Evolutionary conservation across 2,888 invertebrate species (phyloP).

Genomic region (Eilema caniola): DNA sequence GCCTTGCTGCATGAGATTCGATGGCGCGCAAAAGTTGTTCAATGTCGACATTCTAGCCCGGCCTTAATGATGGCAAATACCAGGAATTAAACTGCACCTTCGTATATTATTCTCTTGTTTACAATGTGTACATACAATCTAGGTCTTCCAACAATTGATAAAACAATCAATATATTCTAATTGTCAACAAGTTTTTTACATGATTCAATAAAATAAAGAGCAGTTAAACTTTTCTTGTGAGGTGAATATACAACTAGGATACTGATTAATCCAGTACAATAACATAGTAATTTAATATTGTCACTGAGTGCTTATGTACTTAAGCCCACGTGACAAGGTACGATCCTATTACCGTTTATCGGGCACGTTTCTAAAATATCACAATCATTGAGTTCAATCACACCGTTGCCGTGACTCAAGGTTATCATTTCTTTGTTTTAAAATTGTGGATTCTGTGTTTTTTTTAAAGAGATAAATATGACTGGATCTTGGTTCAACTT

Average conservation of each 20-base stretch:
- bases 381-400: no score
- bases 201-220: not conserved
- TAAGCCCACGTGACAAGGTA: no score
- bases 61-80: slow-evolving; percentile 2
- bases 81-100: not conserved
- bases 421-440: not conserved
- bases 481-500: not conserved
- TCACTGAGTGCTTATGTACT: no score
- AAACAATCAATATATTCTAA: no score
- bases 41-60: not conserved
- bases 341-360: not conserved
- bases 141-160: not conserved
- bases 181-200: not conserved
- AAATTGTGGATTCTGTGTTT: not conserved
- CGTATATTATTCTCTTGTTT: not conserved
- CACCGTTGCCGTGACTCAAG: not conserved
- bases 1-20: not conserved
- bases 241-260: not conserved
- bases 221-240: not conserved
- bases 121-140: no score
- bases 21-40: not conserved
- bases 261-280: not conserved
- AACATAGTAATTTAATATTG: not conserved
- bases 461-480: not conserved
- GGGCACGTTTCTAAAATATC: not conserved